Percentiles rank a stretch among this genome's conserved stretches.
phyloP scores from a whole-genome alignment of 2,797 vertebrate genomes.

The Brachyrhaphis roseni region DNA sequence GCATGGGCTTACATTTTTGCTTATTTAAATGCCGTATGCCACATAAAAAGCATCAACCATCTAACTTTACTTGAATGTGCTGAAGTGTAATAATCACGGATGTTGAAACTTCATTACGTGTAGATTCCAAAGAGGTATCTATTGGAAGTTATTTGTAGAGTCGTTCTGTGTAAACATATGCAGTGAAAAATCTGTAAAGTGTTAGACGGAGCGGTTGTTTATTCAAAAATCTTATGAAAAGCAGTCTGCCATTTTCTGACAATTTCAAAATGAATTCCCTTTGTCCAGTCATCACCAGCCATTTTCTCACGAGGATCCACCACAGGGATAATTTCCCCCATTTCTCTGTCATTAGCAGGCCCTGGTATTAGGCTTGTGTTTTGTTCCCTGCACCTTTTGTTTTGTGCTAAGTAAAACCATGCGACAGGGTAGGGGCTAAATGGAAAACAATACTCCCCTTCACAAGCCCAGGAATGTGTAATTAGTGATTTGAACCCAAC shows the following conservation, averaged over 20 bases:
- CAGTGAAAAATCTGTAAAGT: conserved; percentile 8
- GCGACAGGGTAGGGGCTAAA: conserved; percentile 79
- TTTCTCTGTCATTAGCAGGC: conserved; percentile 79
- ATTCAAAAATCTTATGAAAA: conserved; percentile 44
- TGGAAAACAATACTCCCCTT: conserved; percentile 81
- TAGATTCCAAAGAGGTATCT: neutral
- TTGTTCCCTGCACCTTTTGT: conserved; percentile 81
- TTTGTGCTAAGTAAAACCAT: conserved; percentile 83
- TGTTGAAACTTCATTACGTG: neutral
- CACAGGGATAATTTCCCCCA: conserved; percentile 78
- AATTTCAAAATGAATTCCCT: conserved; percentile 76
- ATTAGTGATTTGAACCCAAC: conserved; percentile 81
- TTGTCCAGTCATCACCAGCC: conserved; percentile 77
- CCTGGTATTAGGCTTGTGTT: conserved; percentile 76
- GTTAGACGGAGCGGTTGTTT: conserved; percentile 2
- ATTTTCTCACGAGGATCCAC: conserved; percentile 82
- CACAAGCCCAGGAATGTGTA: conserved; percentile 81
- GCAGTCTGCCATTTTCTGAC: conserved; percentile 76
- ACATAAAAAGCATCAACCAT: conserved; percentile 12
- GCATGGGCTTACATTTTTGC: neutral
- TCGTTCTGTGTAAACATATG: neutral
- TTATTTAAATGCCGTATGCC: conserved; percentile 13
- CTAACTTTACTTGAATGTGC: neutral
- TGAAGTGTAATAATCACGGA: conserved; percentile 8
- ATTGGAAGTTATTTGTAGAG: neutral